A percentile compares a stretch with the other conserved stretches of the same genome.
phyloP scores from a whole-genome alignment of 2,797 vertebrate species.

The Xenops minutus region DNA sequence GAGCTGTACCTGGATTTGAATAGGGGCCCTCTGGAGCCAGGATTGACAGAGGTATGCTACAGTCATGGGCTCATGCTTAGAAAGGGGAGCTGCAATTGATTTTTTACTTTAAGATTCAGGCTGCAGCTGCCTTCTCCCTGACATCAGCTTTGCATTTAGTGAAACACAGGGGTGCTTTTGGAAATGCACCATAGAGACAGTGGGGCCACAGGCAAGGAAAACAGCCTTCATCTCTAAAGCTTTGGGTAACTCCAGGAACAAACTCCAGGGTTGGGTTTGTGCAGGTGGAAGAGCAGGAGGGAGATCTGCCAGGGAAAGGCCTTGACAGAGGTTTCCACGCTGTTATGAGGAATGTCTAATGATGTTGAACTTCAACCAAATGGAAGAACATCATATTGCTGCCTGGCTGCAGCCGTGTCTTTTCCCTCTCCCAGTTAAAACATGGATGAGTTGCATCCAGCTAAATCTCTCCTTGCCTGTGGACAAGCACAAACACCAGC shows the following conservation, averaged over 20 bases:
- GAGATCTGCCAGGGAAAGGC: not conserved
- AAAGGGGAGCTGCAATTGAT: not conserved
- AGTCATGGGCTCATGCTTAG: not conserved
- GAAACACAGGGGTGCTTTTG: not conserved
- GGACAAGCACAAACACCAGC: rapidly evolving
- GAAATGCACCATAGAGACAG: not conserved
- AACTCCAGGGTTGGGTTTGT: not conserved
- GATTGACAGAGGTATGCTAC: not conserved
- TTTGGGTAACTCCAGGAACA: not conserved
- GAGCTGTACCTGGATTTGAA: not conserved
- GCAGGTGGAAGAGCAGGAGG: not conserved
- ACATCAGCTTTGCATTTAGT: slow-evolving; percentile 8
- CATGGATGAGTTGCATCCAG: rapidly evolving
- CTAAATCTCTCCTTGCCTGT: not conserved
- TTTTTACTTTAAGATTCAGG: slow-evolving; percentile 54
- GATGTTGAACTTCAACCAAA: not conserved
- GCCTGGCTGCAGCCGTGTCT: rapidly evolving
- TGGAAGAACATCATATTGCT: not conserved
- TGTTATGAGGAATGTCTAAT: not conserved
- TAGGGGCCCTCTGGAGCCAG: not conserved
- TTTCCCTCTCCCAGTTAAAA: not conserved
- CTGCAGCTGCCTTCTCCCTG: slow-evolving; percentile 37
- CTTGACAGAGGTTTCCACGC: rapidly evolving
- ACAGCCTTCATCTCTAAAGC: slow-evolving; percentile 1
- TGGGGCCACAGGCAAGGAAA: not conserved